Percentiles rank a stretch among this genome's conserved stretches.
Evolutionary conservation across 2,888 invertebrate genomes (phyloP).

Genomic region (Stratiomys singularior): DNA sequence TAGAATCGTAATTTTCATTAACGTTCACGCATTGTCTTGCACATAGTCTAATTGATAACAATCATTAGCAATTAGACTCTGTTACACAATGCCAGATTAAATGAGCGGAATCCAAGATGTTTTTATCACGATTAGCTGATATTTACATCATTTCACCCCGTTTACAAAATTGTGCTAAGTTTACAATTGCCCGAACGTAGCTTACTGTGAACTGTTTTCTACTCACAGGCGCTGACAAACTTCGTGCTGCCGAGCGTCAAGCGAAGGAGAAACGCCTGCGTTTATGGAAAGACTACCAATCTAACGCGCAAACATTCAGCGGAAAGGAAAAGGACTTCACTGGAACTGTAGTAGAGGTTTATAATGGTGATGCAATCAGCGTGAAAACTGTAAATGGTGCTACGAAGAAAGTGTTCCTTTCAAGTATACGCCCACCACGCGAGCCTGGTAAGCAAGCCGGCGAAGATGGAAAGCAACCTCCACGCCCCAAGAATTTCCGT

Average conservation of each 20-base stretch:
- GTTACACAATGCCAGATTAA: conserved; percentile 52
- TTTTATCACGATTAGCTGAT: conserved; percentile 51
- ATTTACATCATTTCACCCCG: conserved; percentile 64
- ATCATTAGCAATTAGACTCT: conserved; percentile 36
- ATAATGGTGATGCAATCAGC: conserved; percentile 93
- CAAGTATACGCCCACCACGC: conserved; percentile 94
- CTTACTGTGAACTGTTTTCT: not conserved
- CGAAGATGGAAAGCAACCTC: conserved; percentile 76
- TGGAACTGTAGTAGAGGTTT: conserved; percentile 88
- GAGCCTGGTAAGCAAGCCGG: conserved; percentile 70
- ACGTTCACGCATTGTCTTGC: conserved; percentile 47
- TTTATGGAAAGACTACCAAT: conserved; percentile 92
- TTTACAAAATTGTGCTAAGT: conserved; percentile 56
- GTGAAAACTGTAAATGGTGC: conserved; percentile 83
- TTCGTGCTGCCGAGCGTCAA: conserved; percentile 83
- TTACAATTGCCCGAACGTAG: not conserved
- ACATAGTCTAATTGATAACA: conserved; percentile 31
- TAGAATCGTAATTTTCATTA: conserved; percentile 36
- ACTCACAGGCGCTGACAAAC: conserved; percentile 76
- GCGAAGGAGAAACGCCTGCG: conserved; percentile 89
- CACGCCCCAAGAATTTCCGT: conserved; percentile 79
- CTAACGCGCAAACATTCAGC: conserved; percentile 76
- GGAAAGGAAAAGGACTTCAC: conserved; percentile 84
- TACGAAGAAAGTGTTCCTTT: conserved; percentile 91
- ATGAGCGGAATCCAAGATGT: conserved; percentile 60